Percentiles rank a stretch among this genome's conserved stretches.
Conservation (phyloP, 2,113 vertebrate genomes). For the Narcine bancroftii region DNA sequence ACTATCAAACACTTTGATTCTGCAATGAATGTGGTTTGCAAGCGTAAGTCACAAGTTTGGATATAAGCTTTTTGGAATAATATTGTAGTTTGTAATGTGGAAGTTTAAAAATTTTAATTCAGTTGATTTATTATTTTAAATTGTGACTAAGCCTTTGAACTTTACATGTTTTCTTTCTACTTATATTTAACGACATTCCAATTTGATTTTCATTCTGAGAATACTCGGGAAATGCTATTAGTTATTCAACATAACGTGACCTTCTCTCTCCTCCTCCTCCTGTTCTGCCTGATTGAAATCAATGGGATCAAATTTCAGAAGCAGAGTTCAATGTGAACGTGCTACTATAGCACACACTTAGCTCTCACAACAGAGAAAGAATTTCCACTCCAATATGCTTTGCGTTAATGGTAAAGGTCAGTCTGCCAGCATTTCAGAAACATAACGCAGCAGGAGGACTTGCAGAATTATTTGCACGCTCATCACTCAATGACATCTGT, state of each 20-base stretch:
- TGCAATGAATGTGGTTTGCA: background rate
- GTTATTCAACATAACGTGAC: background rate
- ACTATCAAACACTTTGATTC: background rate
- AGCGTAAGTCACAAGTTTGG: background rate
- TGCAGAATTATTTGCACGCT: constrained; percentile 35
- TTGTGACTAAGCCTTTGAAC: background rate
- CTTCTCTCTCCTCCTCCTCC: background rate
- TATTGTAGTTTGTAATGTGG: background rate
- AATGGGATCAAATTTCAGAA: background rate
- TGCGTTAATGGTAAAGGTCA: background rate
- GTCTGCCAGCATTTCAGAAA: background rate
- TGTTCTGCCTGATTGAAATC: background rate
- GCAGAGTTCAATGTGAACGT: background rate
- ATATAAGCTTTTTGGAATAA: background rate
- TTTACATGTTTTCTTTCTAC: background rate
- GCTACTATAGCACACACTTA: too few relatives aligned
- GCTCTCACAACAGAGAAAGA: too few relatives aligned
- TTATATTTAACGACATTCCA: background rate
- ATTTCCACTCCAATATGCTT: background rate
- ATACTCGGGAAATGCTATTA: background rate
- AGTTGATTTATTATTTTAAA: background rate
- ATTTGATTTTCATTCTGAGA: background rate
- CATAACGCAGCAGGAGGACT: background rate
- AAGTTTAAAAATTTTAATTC: background rate
- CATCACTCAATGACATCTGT: constrained; percentile 20